Conservation (phyloP, 2,113 vertebrate species). For the Nothoprocta pentlandii region DNA sequence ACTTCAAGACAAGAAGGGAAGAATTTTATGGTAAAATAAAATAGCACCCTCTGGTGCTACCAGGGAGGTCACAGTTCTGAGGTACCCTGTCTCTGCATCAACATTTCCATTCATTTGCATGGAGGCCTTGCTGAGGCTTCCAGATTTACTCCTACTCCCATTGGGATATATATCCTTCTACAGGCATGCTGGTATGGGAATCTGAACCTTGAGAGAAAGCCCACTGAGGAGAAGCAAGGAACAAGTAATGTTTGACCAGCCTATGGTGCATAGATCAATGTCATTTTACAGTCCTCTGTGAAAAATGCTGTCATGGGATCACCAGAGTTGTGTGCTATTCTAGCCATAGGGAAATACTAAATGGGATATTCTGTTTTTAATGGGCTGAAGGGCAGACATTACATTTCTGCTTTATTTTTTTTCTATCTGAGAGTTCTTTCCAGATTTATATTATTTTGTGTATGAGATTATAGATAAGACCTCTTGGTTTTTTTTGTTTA, state of each 20-base stretch:
- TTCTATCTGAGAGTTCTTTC: neutral
- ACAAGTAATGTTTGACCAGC: neutral
- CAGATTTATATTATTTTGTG: neutral
- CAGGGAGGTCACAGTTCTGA: neutral
- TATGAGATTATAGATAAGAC: neutral
- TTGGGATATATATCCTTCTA: neutral
- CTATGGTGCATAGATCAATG: fast-evolving
- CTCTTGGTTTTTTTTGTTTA: neutral
- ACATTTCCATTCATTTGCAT: neutral
- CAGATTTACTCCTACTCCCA: neutral
- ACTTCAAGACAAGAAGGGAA: neutral
- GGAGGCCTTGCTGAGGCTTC: neutral
- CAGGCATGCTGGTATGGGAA: neutral
- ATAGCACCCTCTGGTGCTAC: neutral
- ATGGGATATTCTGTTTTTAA: neutral
- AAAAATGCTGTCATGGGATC: neutral
- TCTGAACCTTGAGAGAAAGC: neutral
- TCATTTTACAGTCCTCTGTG: neutral
- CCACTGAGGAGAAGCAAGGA: neutral
- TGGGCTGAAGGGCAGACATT: neutral
- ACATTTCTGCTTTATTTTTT: neutral
- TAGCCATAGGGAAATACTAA: neutral
- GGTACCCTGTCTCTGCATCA: neutral
- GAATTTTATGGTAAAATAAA: neutral
- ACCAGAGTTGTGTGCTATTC: neutral